Conservation (phyloP, 2,113 vertebrate species). For the Labrus mixtus region DNA sequence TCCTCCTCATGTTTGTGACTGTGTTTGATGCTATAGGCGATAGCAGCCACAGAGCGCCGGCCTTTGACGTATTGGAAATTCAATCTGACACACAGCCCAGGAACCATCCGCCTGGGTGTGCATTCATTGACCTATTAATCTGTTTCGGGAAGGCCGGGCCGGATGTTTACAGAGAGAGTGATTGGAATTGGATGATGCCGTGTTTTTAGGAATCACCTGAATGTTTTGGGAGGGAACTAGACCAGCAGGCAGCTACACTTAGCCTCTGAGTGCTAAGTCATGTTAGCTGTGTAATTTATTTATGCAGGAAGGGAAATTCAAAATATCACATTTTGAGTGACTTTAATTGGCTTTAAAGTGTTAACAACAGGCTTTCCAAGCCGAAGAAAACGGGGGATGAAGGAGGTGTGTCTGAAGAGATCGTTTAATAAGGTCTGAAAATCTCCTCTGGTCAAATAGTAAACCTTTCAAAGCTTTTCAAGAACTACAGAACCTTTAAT, state of each 20-base stretch:
- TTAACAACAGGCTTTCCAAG: too few species aligned
- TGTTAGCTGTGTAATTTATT: not conserved
- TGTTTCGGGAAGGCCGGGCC: constrained; percentile 13
- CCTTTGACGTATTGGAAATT: constrained; percentile 36
- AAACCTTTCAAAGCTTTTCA: too few species aligned
- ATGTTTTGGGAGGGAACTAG: not conserved
- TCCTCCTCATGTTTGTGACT: constrained; percentile 19
- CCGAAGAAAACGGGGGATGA: too few species aligned
- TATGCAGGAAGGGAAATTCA: not conserved
- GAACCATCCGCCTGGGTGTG: constrained; percentile 2
- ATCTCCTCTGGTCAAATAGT: too few species aligned
- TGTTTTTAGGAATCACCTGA: not conserved
- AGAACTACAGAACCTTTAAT: too few species aligned
- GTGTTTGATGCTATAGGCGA: not conserved
- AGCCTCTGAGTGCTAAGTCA: not conserved
- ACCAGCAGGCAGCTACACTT: not conserved
- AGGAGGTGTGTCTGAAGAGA: too few species aligned
- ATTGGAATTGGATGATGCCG: fast-evolving
- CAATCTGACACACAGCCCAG: constrained; percentile 26
- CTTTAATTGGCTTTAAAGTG: not conserved
- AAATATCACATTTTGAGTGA: not conserved
- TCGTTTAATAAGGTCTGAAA: too few species aligned
- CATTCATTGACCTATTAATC: constrained; percentile 37
- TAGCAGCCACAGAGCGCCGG: not conserved
- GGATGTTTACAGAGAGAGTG: not conserved